Base-by-base conservation (phyloP, 2,888 invertebrate genomes). In the Mesorhabditis spiculigera region DNA sequence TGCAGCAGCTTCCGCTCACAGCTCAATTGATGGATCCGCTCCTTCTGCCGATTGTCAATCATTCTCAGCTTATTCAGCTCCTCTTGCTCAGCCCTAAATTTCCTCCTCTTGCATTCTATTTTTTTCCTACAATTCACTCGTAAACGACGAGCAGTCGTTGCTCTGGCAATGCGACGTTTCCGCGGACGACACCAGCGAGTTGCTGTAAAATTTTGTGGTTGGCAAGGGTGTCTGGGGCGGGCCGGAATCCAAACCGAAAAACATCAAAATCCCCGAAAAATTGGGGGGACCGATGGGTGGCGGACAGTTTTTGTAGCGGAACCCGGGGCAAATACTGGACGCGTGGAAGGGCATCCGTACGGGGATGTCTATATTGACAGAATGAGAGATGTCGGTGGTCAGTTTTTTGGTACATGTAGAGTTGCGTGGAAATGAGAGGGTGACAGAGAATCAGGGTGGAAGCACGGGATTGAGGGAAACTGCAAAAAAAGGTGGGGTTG, bases 11-110 rank as follows among this genome's bases (percentile, higher is more conserved):
- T 73, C 67, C 77, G 76, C 45, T 79, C 77, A 50, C 70, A 68
- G 10, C 75, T 73, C 70, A 81, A 65, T 65, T 80, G 74, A 45
- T 79, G 74, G 61, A 78, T 76, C 50, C 68, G 58, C 68, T 67
- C 77, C 65, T 84, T 84, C 72, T 84, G 84, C 65, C 78, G 75
- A 63, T 82, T 82, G 50, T 77, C 80, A 13, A 83, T 74, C 43
- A 74, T 72, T 8, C 81, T 65, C 43, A 84, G 71, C 45, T 76
- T 71, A 4, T 73, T 68, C 42, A 83, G 67, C 71, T 84, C 83
- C 63, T 81, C 78, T 62, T 66, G 63, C 6, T 73, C 74, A 3
- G 71, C 70, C 66, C 65, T 43, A 43, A 43, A 43, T 3, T 65
- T 43, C 4, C 10, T 63, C 16, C 10, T 16, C 41, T 63, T 10